Percentiles rank a stretch among this genome's conserved stretches.
phyloP scores from a whole-genome alignment of 2,113 vertebrate genomes.

The Centropus bengalensis region DNA sequence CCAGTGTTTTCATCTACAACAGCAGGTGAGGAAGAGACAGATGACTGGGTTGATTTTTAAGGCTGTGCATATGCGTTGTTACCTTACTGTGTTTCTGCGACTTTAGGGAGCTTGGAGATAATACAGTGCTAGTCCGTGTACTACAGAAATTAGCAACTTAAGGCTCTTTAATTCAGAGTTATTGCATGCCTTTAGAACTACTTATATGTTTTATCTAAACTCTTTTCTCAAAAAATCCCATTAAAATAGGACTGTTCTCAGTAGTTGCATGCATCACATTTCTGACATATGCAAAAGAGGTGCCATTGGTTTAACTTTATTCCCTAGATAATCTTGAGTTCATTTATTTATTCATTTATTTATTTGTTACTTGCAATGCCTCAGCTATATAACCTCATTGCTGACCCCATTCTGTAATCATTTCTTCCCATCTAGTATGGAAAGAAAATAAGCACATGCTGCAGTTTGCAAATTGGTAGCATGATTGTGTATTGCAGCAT shows the following conservation, averaged over 20 bases:
- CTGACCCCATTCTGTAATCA: neutral
- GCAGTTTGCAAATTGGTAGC: neutral
- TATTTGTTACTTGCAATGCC: neutral
- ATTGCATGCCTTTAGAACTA: neutral
- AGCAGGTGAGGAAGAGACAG: neutral
- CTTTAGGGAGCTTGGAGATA: neutral
- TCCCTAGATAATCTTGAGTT: neutral
- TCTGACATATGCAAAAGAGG: neutral
- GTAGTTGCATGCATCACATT: neutral
- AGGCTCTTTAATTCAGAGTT: neutral
- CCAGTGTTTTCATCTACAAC: neutral
- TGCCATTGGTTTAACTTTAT: neutral
- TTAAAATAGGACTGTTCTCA: neutral
- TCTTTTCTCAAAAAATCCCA: neutral
- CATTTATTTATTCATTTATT: neutral
- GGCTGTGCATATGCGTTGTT: neutral
- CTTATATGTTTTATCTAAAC: neutral
- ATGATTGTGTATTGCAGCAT: neutral
- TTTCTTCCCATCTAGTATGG: neutral
- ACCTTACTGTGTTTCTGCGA: neutral
- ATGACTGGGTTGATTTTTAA: neutral
- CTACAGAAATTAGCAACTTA: neutral
- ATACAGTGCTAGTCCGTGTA: neutral
- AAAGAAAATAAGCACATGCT: neutral
- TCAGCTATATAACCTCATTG: neutral